Base-by-base conservation (phyloP, 2,888 invertebrate species). In the Spodoptera picta region DNA sequence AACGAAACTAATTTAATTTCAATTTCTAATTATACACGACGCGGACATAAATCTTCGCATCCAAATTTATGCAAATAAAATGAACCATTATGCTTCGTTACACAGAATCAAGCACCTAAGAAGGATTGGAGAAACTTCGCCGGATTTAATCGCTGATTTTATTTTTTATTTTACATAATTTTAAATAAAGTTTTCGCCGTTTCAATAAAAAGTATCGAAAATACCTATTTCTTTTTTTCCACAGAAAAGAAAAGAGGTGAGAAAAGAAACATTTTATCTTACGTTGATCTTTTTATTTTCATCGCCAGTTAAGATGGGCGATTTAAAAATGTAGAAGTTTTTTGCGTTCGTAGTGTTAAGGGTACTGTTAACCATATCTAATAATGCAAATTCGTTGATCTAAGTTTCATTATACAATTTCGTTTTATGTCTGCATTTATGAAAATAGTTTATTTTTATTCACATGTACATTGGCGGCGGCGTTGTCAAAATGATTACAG, bases 61-160 rank as follows among this genome's bases (percentile, higher is more conserved):
- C 88, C 86, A 89, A 90, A 91, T 90, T 92, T 91, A 92, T 92
- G 92, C 90, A 91, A 92, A 92, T 92, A 90, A 89, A 92, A 91
- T 89, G 87, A 88, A 86, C 87, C 88, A 88, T 87, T 84, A 88
- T 87, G 92, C 90, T 91, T 92, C 91, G 92, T 92, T 92, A 92
- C 90, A 85, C 91, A 78, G 86, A 87, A 91, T 89, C 88, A 87
- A 84, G 82, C 86, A 81, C 84, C 84, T 80, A 83, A 84, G 88
- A 89, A 89, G 89, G 87, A 90, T 90, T 88, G 85, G 80, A 79
- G 79, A 85, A 90, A 90, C 85, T 91, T 89, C 72, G 72, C 75
- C 73, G 69, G 81, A 83, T 83, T 87, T 84, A 82, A 86, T 87
- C 79, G 83, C 79, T 86, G 82, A 88, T 87, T 87, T 85, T 78